Evolutionary conservation across 2,797 vertebrate species (phyloP), one percentile per base, ranked within the genome.

Genomic region (Melanotaenia trifasciata): DNA sequence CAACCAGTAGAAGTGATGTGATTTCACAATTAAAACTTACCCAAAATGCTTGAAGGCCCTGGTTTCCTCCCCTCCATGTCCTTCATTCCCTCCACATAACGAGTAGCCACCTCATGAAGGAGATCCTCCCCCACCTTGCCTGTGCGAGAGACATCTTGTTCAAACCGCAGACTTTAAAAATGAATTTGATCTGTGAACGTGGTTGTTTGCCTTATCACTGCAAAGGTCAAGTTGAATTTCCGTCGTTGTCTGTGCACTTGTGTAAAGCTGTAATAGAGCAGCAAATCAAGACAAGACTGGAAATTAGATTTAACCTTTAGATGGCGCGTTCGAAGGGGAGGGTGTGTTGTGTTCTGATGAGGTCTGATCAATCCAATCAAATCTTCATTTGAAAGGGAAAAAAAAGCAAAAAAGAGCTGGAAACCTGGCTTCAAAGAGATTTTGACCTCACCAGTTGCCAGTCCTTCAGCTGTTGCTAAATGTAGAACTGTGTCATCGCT

Each of bases 401-500:
- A 80, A 72, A 12, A 12, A 65, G 61, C 12, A 7, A 32, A 59
- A 7, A 20, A 45, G 22, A 51, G 51, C 38, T 20, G 51, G 24
- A 59, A 65, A 32, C 8, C 1, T 2, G 24, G 51, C 10, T 51
- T 38, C 28, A 38, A 1, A 79, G 43, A 57, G n/a, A 3, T 36
- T 64, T 72, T 35, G 36, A 26, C 40, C 85, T 89, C 83, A 96
- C 96, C 96, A 12, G 95, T 96, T 36, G 91, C 93, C 74, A 97
- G 90, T 13, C 90, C 95, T 76, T 97, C 96, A 0, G 95, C 95
- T 0, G 96, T 97, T 0, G 96, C 96, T 9, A 96, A 91, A 77
- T 96, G 96, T 51, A 97, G 92, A 13, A 97, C 85, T 0, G 96
- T 96, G 93, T 97, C 96, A 1, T 96, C 96, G 6, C 96, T 96